Percentiles rank a stretch among this genome's conserved stretches.
Conservation (phyloP, 1,140 invertebrate species). For the Oryctes rhinoceros region DNA sequence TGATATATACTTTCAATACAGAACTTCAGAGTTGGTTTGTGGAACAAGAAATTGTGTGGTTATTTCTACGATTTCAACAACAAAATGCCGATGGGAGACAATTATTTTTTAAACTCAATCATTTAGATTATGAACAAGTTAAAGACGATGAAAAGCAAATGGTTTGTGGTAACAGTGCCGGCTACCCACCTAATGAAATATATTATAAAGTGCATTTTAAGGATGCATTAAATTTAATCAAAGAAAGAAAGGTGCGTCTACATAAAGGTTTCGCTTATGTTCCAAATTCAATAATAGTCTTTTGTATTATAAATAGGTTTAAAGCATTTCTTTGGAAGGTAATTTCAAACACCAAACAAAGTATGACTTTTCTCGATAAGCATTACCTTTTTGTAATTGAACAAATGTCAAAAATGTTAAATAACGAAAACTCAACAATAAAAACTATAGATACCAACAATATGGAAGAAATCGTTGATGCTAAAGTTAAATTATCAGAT, state of each 20-base stretch:
- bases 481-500: constrained; percentile 13
- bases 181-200: not conserved
- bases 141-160: not conserved
- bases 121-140: not conserved
- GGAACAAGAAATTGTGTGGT: not conserved
- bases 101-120: constrained; percentile 2
- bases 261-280: constrained; percentile 15
- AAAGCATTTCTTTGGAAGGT: not conserved
- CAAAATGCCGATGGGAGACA: not conserved
- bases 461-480: not conserved
- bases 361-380: not conserved
- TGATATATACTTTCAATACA: not conserved
- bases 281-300: constrained; percentile 14
- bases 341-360: not conserved
- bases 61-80: constrained; percentile 3
- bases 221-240: not conserved
- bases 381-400: not conserved
- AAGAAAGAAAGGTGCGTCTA: not conserved
- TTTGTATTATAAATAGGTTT: not conserved
- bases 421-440: not conserved
- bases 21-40: not conserved
- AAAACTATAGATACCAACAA: not conserved
- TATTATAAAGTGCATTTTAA: constrained; percentile 16
- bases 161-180: not conserved
- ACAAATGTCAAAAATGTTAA: not conserved